Evolutionary conservation across 2,797 vertebrate genomes (phyloP), one percentile per base, ranked within the genome.

Genomic region (Rhinophrynus dorsalis): DNA sequence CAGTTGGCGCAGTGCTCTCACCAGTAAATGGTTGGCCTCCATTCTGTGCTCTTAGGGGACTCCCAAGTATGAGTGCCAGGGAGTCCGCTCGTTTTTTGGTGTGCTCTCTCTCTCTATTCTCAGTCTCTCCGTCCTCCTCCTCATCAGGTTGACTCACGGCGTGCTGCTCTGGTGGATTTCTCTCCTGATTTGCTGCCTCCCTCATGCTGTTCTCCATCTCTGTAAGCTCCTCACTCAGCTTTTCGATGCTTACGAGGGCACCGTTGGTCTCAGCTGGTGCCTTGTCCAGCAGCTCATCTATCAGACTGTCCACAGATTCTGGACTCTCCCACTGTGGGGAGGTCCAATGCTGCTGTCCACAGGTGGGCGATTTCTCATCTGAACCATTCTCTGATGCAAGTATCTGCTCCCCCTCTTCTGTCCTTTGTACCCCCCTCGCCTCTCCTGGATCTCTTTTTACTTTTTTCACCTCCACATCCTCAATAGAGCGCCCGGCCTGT

Each of bases 21-120:
- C 96, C 95, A 83, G 94, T 98, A 83, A 95, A 97, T 2, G 96
- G 95, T 62, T 96, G 96, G 75, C 87, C 85, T 40, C 82, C 80
- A 5, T 91, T 86, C 18, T 91, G 92, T 0, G 89, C 83, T 74
- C 90, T 84, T 1, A 88, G 83, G 5, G 96, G 95, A 82, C 93
- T 96, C 74, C 76, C 78, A 82, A 93, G 74, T 85, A 70, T 60
- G 77, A 86, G 81, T 17, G 78, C 74, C 63, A 81, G 20, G 40
- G 79, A 75, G 64, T 81, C 70, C 0, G 58, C 79, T 8, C 80
- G 88, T 45, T 47, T 68, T 40, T 0, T 30, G 10, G 1, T 0
- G 21, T 0, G 1, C 52, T n/a, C 12, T 74, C 0, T 9, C 0
- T 82, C 51, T 15, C 70, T 2, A 18, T 20, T 23, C 0, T 44